These are phyloP conservation scores for Agonopterix heracliana DNA, from an alignment of 2,888 invertebrate genomes.

Conservation along the genomic window DNA sequence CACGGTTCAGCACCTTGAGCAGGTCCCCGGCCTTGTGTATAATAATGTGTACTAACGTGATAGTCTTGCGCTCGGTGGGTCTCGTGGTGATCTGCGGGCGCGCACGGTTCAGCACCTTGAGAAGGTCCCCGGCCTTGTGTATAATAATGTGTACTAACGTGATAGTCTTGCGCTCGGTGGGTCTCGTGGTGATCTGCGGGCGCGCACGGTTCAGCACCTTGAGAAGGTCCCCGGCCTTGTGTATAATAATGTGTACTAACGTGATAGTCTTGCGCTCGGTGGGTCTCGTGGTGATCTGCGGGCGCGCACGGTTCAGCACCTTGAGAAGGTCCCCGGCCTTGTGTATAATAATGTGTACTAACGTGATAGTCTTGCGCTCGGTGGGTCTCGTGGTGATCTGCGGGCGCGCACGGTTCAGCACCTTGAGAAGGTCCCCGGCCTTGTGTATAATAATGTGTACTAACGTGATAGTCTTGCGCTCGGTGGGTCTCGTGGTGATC, in stretches of 20 bases:
- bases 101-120: conserved; percentile 98
- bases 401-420: conserved; percentile 97
- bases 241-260: conserved; percentile 76
- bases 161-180: conserved; percentile 94
- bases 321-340: conserved; percentile 99
- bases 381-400: conserved; percentile 89
- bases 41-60: conserved; percentile 84
- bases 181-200: conserved; percentile 91
- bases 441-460: conserved; percentile 79
- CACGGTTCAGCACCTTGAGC: conserved; percentile 98
- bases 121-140: conserved; percentile 97
- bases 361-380: conserved; percentile 96
- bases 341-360: conserved; percentile 61
- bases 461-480: conserved; percentile 96
- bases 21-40: conserved; percentile 95
- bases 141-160: conserved; percentile 81
- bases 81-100: conserved; percentile 92
- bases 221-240: conserved; percentile 98
- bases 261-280: conserved; percentile 95
- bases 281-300: conserved; percentile 90
- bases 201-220: conserved; percentile 99
- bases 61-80: conserved; percentile 93
- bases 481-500: conserved; percentile 87
- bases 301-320: conserved; percentile 97
- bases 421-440: conserved; percentile 98